Conservation (phyloP, 2,113 vertebrate species). For the Mandrillus leucophaeus region DNA sequence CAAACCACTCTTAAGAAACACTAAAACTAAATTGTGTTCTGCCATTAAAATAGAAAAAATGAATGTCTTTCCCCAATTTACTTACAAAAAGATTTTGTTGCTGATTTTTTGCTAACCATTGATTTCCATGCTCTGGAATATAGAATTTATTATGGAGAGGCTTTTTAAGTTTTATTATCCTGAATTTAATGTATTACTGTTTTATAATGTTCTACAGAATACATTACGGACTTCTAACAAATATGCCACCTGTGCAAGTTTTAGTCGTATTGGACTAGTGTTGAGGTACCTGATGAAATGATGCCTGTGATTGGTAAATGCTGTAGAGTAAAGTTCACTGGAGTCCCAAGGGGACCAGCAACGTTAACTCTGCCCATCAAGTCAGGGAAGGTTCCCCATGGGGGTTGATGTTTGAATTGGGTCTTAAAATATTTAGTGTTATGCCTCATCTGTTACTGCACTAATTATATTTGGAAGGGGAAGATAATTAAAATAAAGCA, state of each 20-base stretch:
- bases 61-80: background rate
- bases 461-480: background rate
- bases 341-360: no score
- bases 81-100: background rate
- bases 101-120: background rate
- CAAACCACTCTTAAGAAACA: background rate
- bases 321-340: background rate
- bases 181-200: background rate
- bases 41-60: background rate
- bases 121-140: background rate
- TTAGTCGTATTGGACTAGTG: background rate
- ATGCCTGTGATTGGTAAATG: background rate
- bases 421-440: background rate
- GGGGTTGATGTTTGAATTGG: background rate
- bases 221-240: background rate
- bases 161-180: background rate
- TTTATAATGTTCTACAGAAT: background rate
- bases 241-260: background rate
- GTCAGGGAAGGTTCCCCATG: background rate
- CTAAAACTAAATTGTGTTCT: background rate
- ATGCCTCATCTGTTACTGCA: background rate
- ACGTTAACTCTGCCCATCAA: background rate
- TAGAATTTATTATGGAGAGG: background rate
- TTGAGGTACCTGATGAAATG: background rate
- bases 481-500: constrained; percentile 32